Percentiles rank a stretch among this genome's conserved stretches.
phyloP scores from a whole-genome alignment of 2,797 vertebrate genomes.

The Rhynchotus rufescens region DNA sequence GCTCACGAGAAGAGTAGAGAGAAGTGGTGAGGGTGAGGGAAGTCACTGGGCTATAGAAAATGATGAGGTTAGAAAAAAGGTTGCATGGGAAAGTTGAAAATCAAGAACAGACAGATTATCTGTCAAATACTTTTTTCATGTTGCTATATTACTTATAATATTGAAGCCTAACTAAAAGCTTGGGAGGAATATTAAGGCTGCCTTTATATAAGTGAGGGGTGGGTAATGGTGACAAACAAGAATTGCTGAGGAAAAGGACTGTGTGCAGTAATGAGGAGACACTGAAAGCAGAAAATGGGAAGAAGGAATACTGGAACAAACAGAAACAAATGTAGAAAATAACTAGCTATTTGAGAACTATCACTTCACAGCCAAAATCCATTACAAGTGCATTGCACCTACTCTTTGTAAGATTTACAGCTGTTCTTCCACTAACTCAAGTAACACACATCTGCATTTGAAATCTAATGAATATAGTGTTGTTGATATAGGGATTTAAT shows the following conservation, averaged over 20 bases:
- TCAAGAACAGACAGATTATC: neutral
- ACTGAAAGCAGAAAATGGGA: too few species aligned
- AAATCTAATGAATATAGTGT: neutral
- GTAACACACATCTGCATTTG: neutral
- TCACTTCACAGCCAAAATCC: neutral
- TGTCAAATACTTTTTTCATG: neutral
- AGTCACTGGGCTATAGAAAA: neutral
- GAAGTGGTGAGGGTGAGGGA: neutral
- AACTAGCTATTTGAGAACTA: neutral
- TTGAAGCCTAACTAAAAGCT: neutral
- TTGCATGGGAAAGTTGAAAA: neutral
- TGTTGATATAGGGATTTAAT: neutral
- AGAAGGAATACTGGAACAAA: neutral
- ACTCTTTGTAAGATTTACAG: neutral
- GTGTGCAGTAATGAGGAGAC: neutral
- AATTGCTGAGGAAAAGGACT: neutral
- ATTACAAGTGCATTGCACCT: neutral
- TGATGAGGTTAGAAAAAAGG: neutral
- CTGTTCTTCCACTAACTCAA: neutral
- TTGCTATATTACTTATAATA: neutral
- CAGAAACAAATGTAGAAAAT: neutral
- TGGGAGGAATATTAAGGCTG: neutral
- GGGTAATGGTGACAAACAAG: neutral
- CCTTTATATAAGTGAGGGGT: too few species aligned
- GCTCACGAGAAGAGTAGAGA: neutral